Evolutionary conservation across 2,797 vertebrate genomes (phyloP).

Genomic region (Chlorospingus flavigularis): DNA sequence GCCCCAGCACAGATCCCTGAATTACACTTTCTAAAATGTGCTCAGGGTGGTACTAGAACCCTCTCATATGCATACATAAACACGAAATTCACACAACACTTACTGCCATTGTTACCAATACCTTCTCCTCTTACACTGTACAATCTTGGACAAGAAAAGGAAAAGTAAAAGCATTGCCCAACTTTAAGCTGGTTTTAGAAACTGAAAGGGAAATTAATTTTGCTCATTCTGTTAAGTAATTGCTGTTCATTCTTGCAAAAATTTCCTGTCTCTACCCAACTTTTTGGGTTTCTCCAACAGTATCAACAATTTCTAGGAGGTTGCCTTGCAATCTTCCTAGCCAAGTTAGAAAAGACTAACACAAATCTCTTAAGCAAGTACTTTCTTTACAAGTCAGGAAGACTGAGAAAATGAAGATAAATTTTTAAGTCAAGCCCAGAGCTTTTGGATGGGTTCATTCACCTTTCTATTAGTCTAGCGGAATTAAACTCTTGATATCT

Average conservation of each 20-base stretch:
- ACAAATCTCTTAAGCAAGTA: background rate
- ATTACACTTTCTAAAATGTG: background rate
- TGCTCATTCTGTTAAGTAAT: background rate
- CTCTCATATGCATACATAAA: background rate
- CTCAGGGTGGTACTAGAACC: background rate
- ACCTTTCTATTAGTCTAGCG: background rate
- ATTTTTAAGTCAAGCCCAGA: background rate
- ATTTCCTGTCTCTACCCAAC: background rate
- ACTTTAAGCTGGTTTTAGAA: background rate
- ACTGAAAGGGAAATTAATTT: background rate
- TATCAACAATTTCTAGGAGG: background rate
- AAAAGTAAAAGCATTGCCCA: background rate
- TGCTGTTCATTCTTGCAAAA: background rate
- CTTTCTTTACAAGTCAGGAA: fast-evolving
- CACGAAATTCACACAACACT: background rate
- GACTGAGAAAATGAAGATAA: background rate
- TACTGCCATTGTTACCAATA: background rate
- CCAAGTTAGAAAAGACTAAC: background rate
- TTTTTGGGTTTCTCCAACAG: background rate
- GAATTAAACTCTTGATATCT: background rate
- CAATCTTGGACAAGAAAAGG: background rate
- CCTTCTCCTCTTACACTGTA: background rate
- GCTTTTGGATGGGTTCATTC: background rate
- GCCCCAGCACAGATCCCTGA: background rate
- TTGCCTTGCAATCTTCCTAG: background rate